These are phyloP conservation scores for Borostomias antarcticus DNA, from an alignment of 2,797 vertebrate genomes.

Conservation along the genomic window DNA sequence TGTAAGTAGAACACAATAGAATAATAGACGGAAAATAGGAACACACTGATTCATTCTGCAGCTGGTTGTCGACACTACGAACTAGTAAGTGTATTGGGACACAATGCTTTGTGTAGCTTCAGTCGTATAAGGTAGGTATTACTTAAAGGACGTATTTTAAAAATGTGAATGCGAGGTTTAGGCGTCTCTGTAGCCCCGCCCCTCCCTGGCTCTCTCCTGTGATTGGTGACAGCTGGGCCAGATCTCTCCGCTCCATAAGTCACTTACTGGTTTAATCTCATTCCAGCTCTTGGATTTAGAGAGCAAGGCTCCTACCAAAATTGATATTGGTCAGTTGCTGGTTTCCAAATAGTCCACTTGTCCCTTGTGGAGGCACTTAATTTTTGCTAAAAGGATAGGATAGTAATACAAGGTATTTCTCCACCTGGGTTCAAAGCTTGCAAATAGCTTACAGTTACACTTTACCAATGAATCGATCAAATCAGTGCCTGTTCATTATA, in stretches of 20 bases:
- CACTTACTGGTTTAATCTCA: constrained; percentile 6
- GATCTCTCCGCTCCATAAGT: neutral
- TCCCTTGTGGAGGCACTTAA: no score
- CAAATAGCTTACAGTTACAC: neutral
- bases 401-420: no score
- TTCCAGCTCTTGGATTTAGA: neutral
- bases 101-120: neutral
- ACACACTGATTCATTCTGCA: no score
- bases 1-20: neutral
- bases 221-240: constrained; percentile 9
- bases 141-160: neutral
- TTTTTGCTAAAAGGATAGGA: no score
- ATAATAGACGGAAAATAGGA: neutral
- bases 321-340: neutral
- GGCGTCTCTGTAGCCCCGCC: neutral
- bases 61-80: neutral
- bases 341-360: constrained; percentile 3
- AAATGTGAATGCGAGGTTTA: neutral
- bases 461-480: neutral
- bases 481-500: no score
- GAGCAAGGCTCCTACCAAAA: neutral
- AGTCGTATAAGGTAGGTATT: neutral
- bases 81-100: neutral
- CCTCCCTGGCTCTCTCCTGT: neutral
- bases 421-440: no score